Percentiles rank a stretch among this genome's conserved stretches.
Evolutionary conservation across 2,113 vertebrate species (phyloP).

Genomic region (Donacobius atricapilla): DNA sequence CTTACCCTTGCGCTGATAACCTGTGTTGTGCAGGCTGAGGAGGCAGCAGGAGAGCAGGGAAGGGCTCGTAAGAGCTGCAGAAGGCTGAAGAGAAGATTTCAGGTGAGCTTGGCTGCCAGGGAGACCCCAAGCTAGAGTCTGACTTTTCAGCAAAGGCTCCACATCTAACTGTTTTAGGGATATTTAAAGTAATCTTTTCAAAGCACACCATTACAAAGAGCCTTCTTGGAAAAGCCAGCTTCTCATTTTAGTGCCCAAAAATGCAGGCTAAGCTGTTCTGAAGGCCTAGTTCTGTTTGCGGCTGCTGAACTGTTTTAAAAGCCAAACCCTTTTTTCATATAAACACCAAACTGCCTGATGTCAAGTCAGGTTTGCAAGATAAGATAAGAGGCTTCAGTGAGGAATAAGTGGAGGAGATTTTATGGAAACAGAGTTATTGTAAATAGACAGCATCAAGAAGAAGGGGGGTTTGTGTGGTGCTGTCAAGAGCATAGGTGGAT

Average conservation of each 20-base stretch:
- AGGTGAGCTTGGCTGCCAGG: not conserved
- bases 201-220: not conserved
- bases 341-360: conserved; percentile 50
- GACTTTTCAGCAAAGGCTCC: not conserved
- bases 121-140: not conserved
- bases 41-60: not conserved
- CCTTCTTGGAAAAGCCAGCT: not conserved
- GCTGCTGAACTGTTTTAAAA: conserved; percentile 13
- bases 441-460: not conserved
- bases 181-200: not conserved
- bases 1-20: not conserved
- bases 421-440: conserved; percentile 35
- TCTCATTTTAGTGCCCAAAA: not conserved
- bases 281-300: not conserved
- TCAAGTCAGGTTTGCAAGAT: conserved; percentile 35
- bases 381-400: conserved; percentile 33
- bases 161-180: not conserved
- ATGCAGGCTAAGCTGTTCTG: not conserved
- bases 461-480: not conserved
- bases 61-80: not conserved
- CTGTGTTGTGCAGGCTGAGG: not conserved
- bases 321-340: conserved; percentile 45
- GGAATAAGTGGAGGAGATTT: conserved; percentile 4
- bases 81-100: not conserved
- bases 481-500: not conserved